Base-by-base conservation (phyloP, 2,797 vertebrate species). In the Enteromius fasciolatus region DNA sequence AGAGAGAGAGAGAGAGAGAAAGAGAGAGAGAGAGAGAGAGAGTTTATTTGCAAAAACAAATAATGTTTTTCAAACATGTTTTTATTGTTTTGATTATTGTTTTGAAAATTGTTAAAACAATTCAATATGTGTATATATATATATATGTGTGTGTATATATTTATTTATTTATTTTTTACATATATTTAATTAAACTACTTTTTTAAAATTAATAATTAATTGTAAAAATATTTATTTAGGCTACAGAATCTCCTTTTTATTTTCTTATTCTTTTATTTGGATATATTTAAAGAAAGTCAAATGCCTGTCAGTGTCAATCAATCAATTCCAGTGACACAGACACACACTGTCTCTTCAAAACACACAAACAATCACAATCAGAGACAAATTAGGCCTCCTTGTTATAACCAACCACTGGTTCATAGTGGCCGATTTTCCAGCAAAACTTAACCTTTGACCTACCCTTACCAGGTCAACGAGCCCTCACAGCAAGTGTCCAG, bases 401-500 rank as follows among this genome's bases (percentile, higher is more conserved):
- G 89, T 90, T 89, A 84, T 85, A 68, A 48, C 44, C 78, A 25
- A 36, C 36, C 72, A 48, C 20, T 48, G 52, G 41, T 68, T 36
- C 44, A 76, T 25, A 52, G 54, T 52, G 82, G 31, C 76, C 18
- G 18, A 87, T 81, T 91, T 88, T 83, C 79, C 87, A 83, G 44
- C 80, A 84, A 85, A 83, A 83, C 15, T 61, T 86, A 91, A 93
- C 89, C 93, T 90, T 84, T 92, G 91, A 90, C 92, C 93, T 86
- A 28, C 83, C 83, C 86, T 86, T 72, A 83, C 85, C 85, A 89
- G 85, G 85, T 90, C 82, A 87, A 91, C 89, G 90, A 90, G 82
- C 77, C 74, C 80, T 80, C 92, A 82, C 91, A 0, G 87, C 89
- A 90, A 90, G 93, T 79, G 78, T 70, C 87, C 91, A 76, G 89